Evolutionary conservation across 2,888 invertebrate species (phyloP).

Genomic region (Phanerotoma sp.): DNA sequence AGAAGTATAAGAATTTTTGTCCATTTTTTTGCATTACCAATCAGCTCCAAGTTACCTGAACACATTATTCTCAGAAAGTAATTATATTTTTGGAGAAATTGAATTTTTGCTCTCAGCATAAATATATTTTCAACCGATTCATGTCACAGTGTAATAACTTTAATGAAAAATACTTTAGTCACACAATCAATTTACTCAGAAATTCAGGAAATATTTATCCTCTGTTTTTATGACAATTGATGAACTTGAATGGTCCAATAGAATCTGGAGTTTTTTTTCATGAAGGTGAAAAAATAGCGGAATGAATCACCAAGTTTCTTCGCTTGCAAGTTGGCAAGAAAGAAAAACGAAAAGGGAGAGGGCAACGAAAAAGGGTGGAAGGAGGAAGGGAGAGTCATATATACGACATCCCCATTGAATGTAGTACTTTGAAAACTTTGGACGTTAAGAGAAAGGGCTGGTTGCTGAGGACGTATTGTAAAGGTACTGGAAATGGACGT

Average conservation of each 20-base stretch:
- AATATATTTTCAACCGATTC: too few relatives aligned
- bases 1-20: too few relatives aligned
- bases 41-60: too few relatives aligned
- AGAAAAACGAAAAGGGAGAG: constrained; percentile 20
- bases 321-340: constrained; percentile 14
- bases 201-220: constrained; percentile 4
- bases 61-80: too few relatives aligned
- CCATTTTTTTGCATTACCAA: too few relatives aligned
- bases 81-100: too few relatives aligned
- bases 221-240: constrained; percentile 12
- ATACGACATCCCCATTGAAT: constrained; percentile 50
- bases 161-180: too few relatives aligned
- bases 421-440: constrained; percentile 57
- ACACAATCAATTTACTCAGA: too few relatives aligned
- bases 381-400: constrained; percentile 27
- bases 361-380: constrained; percentile 19
- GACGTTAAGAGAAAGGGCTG: constrained; percentile 56
- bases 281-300: constrained; percentile 12
- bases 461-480: constrained; percentile 55
- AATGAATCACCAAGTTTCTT: constrained; percentile 22
- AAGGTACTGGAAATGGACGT: constrained; percentile 42
- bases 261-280: constrained; percentile 1
- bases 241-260: constrained; percentile 8
- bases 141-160: too few relatives aligned
- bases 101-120: too few relatives aligned